These are phyloP conservation scores for Oreochromis grahami DNA, from an alignment of 2,797 vertebrate species.

Conservation along the genomic window DNA sequence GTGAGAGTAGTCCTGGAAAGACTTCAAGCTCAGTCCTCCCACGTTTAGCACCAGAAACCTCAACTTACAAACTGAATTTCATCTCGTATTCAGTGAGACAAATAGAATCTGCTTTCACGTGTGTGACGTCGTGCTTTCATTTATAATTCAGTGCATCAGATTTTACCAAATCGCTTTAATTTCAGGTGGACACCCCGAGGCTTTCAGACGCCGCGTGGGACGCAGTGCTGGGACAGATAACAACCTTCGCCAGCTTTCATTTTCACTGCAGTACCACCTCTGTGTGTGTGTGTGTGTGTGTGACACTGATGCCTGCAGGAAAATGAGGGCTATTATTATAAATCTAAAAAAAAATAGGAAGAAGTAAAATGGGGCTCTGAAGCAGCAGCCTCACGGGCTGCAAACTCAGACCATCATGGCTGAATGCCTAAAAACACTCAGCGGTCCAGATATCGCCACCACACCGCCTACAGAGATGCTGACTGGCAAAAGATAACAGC, in stretches of 20 bases:
- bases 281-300: neutral
- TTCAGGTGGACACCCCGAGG: neutral
- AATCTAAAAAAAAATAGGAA: neutral
- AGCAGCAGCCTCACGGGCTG: neutral
- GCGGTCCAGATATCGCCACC: neutral
- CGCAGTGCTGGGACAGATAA: rapidly evolving
- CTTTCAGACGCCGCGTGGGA: rapidly evolving
- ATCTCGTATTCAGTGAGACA: neutral
- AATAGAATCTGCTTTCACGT: neutral
- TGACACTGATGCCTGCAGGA: neutral
- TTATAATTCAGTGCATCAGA: neutral
- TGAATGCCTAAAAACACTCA: neutral
- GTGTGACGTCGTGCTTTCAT: rapidly evolving
- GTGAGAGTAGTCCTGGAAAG: neutral
- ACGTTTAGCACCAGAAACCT: neutral
- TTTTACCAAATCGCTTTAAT: neutral
- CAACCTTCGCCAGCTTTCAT: neutral
- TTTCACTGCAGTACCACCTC: too few relatives aligned
- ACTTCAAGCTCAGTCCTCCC: neutral
- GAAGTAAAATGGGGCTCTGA: neutral
- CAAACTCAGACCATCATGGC: neutral
- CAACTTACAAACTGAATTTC: rapidly evolving
- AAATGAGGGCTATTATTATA: neutral
- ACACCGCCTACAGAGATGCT: neutral
- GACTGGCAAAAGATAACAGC: neutral